Percentiles rank a stretch among this genome's conserved stretches.
Conservation (phyloP, 2,113 vertebrate species). For the Silurus meridionalis region DNA sequence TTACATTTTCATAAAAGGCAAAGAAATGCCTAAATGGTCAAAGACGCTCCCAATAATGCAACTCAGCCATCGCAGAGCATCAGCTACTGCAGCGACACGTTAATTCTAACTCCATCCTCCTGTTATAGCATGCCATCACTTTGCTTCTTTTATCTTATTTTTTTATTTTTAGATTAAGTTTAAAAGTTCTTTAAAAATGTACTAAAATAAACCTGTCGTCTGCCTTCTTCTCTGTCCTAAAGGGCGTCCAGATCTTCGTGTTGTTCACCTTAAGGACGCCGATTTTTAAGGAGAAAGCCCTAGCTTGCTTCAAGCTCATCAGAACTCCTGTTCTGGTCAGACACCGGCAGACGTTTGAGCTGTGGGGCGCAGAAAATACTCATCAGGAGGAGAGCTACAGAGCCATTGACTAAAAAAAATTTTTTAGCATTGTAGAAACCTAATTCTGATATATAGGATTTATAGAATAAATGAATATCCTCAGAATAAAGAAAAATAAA, state of each 20-base stretch:
- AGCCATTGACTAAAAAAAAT: not conserved
- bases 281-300: not conserved
- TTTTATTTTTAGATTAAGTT: too few species aligned
- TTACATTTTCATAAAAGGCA: not conserved
- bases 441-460: too few species aligned
- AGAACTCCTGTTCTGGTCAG: not conserved
- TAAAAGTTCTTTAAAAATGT: too few species aligned
- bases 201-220: not conserved
- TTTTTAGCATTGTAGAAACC: not conserved
- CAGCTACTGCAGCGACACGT: too few species aligned
- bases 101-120: too few species aligned
- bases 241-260: slow-evolving; percentile 16
- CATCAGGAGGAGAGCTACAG: not conserved
- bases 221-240: not conserved
- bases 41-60: too few species aligned
- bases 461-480: too few species aligned
- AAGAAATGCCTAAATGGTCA: too few species aligned
- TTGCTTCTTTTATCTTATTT: too few species aligned
- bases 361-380: not conserved
- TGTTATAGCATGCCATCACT: too few species aligned
- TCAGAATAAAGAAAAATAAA: too few species aligned
- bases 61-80: too few species aligned
- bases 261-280: not conserved
- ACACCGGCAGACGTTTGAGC: not conserved
- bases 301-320: not conserved